Base-by-base conservation (phyloP, 1,140 invertebrate genomes). In the Magallana ariakensis region DNA sequence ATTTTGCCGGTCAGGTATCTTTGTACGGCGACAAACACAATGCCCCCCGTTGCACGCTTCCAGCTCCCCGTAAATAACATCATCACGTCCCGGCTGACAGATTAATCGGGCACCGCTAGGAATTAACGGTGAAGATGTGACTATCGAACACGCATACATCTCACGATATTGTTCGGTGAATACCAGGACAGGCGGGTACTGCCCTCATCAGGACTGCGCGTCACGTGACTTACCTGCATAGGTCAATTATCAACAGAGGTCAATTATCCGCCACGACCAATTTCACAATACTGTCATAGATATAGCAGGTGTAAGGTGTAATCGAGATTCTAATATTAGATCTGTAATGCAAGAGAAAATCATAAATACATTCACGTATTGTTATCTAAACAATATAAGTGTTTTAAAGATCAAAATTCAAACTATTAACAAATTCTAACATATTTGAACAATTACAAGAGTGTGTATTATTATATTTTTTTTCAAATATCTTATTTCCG, bases 101-200 rank as follows among this genome's bases (percentile, higher is more conserved):
- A 26, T 75, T 75, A 75, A 75, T 75, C 66, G 66, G 66, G 11
- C 66, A 75, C 33, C 66, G 22, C 66, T 13, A 75, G 33, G 66
- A 75, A 75, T 75, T 75, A 75, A 75, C 66, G 22, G 66, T 26
- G 33, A 75, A 75, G 66, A 75, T 75, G 66, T 75, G 66, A 75
- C 66, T 75, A 26, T 75, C 22, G 22, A 75, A 75, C 66, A 75
- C 66, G 66, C 66, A 33, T 26, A 26, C 62, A 26, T 75, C 66
- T 75, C 66, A 75, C 66, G 66, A 75, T 75, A 75, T 75, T 75
- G 66, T 75, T 5, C 33, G 66, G 66, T 3, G 66, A 11, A 26
- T 75, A 75, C 22, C 10, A 7, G 66, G 3, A 22, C 22, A 70
- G 19, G 33, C 19, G 26, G 66, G 22, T 75, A 46, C 22, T 75